Conservation (phyloP, 2,888 invertebrate species). For the Lasioglossum marginatum region DNA sequence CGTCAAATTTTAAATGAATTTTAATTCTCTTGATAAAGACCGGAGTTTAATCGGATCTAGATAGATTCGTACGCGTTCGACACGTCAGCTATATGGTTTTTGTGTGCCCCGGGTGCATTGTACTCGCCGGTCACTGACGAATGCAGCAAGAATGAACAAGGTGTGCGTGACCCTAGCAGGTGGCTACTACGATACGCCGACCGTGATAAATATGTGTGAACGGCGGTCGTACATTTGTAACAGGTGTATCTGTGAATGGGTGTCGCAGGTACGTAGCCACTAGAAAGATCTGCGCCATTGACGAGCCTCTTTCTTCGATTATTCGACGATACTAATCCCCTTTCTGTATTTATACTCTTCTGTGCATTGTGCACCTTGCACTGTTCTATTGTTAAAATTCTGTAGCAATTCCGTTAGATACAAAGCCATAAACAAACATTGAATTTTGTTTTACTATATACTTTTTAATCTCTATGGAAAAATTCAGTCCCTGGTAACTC, state of each 20-base stretch:
- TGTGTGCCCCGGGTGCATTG: slow-evolving; percentile 1
- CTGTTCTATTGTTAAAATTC: not conserved
- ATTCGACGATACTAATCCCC: not conserved
- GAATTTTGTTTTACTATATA: no score
- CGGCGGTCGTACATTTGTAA: slow-evolving; percentile 11
- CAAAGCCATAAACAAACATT: no score
- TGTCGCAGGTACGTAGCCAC: slow-evolving; percentile 61
- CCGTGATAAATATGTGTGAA: slow-evolving; percentile 47
- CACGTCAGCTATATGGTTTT: slow-evolving; percentile 15
- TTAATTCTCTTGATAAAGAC: not conserved
- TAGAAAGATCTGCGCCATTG: slow-evolving; percentile 33
- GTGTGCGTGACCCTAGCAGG: slow-evolving; percentile 63
- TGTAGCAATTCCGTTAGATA: no score
- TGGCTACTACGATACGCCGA: slow-evolving; percentile 63
- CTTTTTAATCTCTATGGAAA: no score
- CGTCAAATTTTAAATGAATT: not conserved
- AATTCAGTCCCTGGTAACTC: no score
- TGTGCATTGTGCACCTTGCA: no score
- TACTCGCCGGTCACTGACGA: slow-evolving; percentile 19
- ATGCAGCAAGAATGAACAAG: slow-evolving; percentile 45
- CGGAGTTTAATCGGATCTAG: not conserved
- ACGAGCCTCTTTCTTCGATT: not conserved
- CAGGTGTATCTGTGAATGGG: slow-evolving; percentile 31
- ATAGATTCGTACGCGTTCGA: not conserved
- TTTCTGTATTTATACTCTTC: no score